Conservation (phyloP, 2,888 invertebrate genomes). For the Physocephala rufipes region DNA sequence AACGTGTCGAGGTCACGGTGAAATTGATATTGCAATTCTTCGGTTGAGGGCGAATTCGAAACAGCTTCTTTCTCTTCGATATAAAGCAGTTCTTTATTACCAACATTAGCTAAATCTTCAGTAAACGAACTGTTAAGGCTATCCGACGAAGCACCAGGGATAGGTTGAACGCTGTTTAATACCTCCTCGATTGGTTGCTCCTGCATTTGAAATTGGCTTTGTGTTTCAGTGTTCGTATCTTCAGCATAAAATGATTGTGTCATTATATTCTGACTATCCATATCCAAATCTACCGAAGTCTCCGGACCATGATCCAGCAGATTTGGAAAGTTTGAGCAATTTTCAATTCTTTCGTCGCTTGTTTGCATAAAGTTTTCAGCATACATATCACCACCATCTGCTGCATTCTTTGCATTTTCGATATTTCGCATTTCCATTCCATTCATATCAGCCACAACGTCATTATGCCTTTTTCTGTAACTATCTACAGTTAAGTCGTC, state of each 20-base stretch:
- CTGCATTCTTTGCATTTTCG: constrained; percentile 15
- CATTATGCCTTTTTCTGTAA: constrained; percentile 36
- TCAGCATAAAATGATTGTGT: constrained; percentile 58
- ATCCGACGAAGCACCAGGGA: constrained; percentile 52
- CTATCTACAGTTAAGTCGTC: constrained; percentile 47
- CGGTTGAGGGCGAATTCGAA: constrained; percentile 59
- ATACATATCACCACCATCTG: constrained; percentile 26
- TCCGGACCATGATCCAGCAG: constrained; percentile 57
- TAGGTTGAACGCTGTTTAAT: constrained; percentile 61
- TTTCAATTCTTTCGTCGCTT: constrained; percentile 16
- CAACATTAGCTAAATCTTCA: constrained; percentile 42
- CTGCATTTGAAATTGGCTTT: constrained; percentile 34
- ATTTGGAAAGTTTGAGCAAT: constrained; percentile 40
- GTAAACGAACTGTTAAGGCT: constrained; percentile 48
- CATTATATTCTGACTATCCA: constrained; percentile 49
- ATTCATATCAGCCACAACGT: constrained; percentile 35
- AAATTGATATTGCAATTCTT: constrained; percentile 54
- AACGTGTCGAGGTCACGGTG: constrained; percentile 43
- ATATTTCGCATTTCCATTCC: constrained; percentile 28
- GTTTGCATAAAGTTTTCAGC: constrained; percentile 29
- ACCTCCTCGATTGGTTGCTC: constrained; percentile 55
- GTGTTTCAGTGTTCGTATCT: constrained; percentile 31
- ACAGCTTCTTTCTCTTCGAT: constrained; percentile 59
- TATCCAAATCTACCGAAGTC: constrained; percentile 52
- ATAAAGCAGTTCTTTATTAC: constrained; percentile 54